These are phyloP conservation scores for Reinhardtius hippoglossoides DNA, from an alignment of 2,113 vertebrate species.

Conservation along the genomic window DNA sequence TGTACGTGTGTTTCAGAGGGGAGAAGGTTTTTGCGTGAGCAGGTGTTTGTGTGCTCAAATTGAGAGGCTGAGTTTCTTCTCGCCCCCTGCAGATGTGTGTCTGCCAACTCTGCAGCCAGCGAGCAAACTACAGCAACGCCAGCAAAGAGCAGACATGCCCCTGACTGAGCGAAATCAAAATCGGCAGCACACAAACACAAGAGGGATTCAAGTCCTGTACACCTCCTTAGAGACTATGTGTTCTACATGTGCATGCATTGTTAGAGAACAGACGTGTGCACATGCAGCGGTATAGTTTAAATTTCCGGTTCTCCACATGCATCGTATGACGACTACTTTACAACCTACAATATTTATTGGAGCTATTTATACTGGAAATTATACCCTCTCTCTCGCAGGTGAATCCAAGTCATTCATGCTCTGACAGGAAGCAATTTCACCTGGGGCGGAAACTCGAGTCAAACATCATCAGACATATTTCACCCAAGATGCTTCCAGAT, in stretches of 20 bases:
- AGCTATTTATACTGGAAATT: constrained; percentile 29
- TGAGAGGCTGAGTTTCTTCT: constrained; percentile 34
- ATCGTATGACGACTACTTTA: no score
- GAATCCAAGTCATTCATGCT: constrained; percentile 22
- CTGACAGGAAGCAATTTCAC: constrained; percentile 36
- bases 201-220: constrained; percentile 16
- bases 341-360: constrained; percentile 44
- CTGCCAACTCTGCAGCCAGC: constrained; percentile 46
- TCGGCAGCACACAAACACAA: constrained; percentile 18
- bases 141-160: constrained; percentile 34
- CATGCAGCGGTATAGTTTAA: no score
- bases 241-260: background rate
- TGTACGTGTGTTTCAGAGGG: constrained; percentile 8
- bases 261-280: background rate
- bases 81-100: constrained; percentile 17
- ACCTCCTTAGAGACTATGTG: background rate
- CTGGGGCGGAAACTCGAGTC: constrained; percentile 6
- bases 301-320: no score
- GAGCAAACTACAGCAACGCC: constrained; percentile 42
- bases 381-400: constrained; percentile 27
- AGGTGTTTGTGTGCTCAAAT: constrained; percentile 50
- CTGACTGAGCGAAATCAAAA: constrained; percentile 46
- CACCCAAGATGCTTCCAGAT: background rate
- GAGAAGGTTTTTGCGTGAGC: constrained; percentile 15
- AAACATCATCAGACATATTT: constrained; percentile 25